A percentile compares a stretch with the other conserved stretches of the same genome.
phyloP scores from a whole-genome alignment of 2,113 vertebrate species.

The Otus sunia region DNA sequence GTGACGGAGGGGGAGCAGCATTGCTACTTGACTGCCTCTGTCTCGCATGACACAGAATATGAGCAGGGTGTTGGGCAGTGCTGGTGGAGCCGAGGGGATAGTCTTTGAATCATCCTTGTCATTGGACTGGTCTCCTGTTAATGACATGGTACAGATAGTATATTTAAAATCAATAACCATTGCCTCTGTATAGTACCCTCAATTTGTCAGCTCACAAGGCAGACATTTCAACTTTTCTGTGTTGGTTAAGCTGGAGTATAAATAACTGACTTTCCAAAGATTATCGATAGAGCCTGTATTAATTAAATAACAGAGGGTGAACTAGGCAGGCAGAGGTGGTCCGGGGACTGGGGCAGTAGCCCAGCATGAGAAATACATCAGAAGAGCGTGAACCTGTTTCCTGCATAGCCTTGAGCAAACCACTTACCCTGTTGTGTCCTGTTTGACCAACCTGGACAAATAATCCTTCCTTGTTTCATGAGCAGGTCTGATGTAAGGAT shows the following conservation, averaged over 20 bases:
- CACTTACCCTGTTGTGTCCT: background rate
- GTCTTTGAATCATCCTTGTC: background rate
- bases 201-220: background rate
- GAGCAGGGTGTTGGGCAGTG: background rate
- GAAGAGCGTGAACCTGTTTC: background rate
- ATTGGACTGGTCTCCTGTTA: background rate
- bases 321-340: background rate
- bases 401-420: background rate
- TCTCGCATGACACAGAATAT: fast-evolving
- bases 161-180: background rate
- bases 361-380: background rate
- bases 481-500: background rate
- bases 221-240: background rate
- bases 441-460: background rate
- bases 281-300: background rate
- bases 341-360: background rate
- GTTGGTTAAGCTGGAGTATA: background rate
- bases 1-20: fast-evolving
- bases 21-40: background rate
- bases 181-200: background rate
- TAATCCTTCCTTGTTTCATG: background rate
- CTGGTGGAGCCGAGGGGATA: background rate
- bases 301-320: background rate
- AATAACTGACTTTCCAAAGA: background rate
- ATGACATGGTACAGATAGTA: background rate